Conservation (phyloP, 2,113 vertebrate genomes). For the Gracilinanus agilis region DNA sequence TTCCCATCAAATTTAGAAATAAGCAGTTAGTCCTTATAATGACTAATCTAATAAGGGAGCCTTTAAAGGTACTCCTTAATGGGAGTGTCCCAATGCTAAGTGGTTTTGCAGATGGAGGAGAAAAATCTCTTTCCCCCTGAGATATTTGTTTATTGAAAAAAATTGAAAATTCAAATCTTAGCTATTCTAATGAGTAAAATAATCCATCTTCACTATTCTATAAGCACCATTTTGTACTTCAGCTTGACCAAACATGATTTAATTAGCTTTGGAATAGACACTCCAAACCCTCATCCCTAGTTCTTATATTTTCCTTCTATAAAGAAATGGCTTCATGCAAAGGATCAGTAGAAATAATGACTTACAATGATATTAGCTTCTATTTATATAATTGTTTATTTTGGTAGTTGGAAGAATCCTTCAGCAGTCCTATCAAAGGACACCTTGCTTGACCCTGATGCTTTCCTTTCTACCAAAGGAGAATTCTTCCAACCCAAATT, state of each 20-base stretch:
- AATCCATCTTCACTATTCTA: not conserved
- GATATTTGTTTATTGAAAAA: slow-evolving; percentile 47
- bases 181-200: slow-evolving; percentile 36
- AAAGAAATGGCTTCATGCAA: not conserved
- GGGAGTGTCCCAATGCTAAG: slow-evolving; percentile 4
- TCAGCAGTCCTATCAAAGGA: not conserved
- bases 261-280: not conserved
- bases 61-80: slow-evolving; percentile 68
- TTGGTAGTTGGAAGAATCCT: no score
- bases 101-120: slow-evolving; percentile 50
- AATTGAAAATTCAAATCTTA: slow-evolving; percentile 55
- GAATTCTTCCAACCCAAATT: not conserved
- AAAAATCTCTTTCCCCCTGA: slow-evolving; percentile 49
- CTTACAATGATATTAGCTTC: not conserved
- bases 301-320: not conserved
- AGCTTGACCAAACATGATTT: not conserved
- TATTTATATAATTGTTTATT: not conserved
- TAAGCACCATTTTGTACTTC: not conserved
- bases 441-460: not conserved
- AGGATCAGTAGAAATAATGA: not conserved
- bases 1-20: slow-evolving; percentile 73
- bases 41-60: slow-evolving; percentile 50
- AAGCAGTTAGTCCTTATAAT: slow-evolving; percentile 65
- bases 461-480: not conserved
- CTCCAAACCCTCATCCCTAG: not conserved